phyloP scores from a whole-genome alignment of 2,113 vertebrate genomes.

The Lepidothrix coronata region DNA sequence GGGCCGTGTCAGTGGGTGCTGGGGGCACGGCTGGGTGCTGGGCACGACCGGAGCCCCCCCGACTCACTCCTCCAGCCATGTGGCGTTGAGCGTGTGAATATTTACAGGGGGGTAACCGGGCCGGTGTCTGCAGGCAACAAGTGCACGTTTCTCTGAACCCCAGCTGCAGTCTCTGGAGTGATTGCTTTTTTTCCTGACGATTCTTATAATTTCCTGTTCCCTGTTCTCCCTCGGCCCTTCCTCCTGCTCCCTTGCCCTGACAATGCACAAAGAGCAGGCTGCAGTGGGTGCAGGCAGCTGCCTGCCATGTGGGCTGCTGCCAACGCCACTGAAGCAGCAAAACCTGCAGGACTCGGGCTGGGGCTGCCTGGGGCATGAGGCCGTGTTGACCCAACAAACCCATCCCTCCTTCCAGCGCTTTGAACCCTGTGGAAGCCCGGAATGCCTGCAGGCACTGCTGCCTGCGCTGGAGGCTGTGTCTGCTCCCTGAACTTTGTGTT shows the following conservation, averaged over 20 bases:
- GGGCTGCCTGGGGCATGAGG: background rate
- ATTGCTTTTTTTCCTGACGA: background rate
- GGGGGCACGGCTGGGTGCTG: background rate
- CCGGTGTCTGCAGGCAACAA: conserved; percentile 33
- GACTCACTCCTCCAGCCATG: background rate
- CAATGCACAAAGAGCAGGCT: conserved; percentile 52
- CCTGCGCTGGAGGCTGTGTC: background rate
- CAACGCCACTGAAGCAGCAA: conserved; percentile 51
- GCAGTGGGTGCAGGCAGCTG: conserved; percentile 56
- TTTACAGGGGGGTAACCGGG: background rate
- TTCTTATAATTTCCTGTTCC: conserved; percentile 16
- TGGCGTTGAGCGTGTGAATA: background rate
- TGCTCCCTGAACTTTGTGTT: conserved; percentile 28
- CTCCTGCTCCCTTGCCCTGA: conserved; percentile 32
- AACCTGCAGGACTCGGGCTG: background rate
- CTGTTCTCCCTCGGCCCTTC: background rate
- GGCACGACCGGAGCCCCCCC: background rate
- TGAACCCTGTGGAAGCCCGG: background rate
- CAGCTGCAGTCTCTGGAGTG: background rate
- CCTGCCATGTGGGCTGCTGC: conserved; percentile 49
- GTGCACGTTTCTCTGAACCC: background rate
- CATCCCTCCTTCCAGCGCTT: background rate
- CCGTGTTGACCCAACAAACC: background rate
- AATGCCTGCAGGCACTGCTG: background rate
- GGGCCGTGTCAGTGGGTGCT: accelerated